phyloP scores from a whole-genome alignment of 2,888 invertebrate genomes.

The Ischnus inquisitorius region DNA sequence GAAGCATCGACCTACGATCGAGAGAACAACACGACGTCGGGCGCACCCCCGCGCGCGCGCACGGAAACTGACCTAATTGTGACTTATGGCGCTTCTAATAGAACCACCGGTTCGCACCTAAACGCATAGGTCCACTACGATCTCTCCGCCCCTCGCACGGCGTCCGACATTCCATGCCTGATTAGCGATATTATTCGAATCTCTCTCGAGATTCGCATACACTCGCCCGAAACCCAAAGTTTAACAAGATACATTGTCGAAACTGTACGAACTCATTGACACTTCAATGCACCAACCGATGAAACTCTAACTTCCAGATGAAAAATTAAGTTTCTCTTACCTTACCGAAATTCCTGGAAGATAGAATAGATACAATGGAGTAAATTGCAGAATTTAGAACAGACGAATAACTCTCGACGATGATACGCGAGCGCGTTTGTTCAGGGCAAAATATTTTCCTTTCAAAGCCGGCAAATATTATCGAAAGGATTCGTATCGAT shows the following conservation, averaged over 20 bases:
- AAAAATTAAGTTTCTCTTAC: too few species aligned
- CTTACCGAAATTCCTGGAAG: too few species aligned
- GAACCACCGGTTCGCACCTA: slow-evolving; percentile 75
- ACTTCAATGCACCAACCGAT: not conserved
- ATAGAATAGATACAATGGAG: too few species aligned
- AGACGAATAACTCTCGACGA: too few species aligned
- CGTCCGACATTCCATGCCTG: slow-evolving; percentile 29
- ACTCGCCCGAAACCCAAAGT: not conserved
- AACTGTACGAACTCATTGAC: not conserved
- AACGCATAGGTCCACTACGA: slow-evolving; percentile 39
- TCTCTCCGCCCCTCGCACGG: slow-evolving; percentile 39
- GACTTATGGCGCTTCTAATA: slow-evolving; percentile 84
- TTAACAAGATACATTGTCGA: not conserved
- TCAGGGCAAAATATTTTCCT: not conserved
- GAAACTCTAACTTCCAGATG: too few species aligned
- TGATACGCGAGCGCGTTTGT: too few species aligned
- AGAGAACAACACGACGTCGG: slow-evolving; percentile 69
- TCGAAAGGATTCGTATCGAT: not conserved
- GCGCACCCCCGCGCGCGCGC: slow-evolving; percentile 77
- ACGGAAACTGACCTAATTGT: slow-evolving; percentile 83
- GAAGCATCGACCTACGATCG: slow-evolving; percentile 65
- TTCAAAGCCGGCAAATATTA: not conserved
- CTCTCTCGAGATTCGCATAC: slow-evolving; percentile 43
- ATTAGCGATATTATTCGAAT: slow-evolving; percentile 58
- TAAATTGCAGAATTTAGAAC: too few species aligned